phyloP scores from a whole-genome alignment of 2,113 vertebrate species.

The Elachura formosa region DNA sequence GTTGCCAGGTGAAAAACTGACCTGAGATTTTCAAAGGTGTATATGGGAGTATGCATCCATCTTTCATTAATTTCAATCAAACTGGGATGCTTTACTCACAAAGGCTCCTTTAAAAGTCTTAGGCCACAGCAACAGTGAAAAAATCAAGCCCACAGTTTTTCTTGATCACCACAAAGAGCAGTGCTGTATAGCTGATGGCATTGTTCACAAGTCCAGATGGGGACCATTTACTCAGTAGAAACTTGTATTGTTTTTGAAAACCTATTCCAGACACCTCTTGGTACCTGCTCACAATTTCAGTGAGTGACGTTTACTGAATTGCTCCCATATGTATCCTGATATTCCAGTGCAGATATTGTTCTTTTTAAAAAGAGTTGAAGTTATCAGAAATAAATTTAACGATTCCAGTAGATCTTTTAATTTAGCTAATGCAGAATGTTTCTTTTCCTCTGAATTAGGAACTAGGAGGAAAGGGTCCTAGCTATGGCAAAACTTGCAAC shows the following conservation, averaged over 20 bases:
- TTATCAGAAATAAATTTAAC: not conserved
- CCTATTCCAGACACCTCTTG: not conserved
- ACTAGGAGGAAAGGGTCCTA: not conserved
- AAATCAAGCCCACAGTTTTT: not conserved
- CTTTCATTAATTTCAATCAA: not conserved
- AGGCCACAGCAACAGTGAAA: not conserved
- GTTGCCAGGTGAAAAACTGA: conserved; percentile 1
- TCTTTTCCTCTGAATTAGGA: not conserved
- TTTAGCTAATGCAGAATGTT: not conserved
- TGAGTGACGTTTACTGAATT: not conserved
- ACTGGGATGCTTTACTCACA: not conserved
- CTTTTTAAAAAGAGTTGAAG: not conserved
- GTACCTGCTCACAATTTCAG: not conserved
- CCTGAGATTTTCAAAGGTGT: not conserved
- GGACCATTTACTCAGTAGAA: not conserved
- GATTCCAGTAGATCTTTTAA: not conserved
- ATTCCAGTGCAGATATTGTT: not conserved
- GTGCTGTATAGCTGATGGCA: not conserved
- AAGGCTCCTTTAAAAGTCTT: not conserved
- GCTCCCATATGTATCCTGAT: not conserved
- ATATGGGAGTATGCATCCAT: not conserved
- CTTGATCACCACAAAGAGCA: not conserved
- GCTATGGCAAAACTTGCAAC: not conserved
- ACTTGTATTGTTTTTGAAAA: not conserved
- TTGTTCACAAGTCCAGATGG: not conserved